Percentiles rank a stretch among this genome's conserved stretches.
Conservation (phyloP, 2,888 invertebrate species). For the Piscicola geometra region DNA sequence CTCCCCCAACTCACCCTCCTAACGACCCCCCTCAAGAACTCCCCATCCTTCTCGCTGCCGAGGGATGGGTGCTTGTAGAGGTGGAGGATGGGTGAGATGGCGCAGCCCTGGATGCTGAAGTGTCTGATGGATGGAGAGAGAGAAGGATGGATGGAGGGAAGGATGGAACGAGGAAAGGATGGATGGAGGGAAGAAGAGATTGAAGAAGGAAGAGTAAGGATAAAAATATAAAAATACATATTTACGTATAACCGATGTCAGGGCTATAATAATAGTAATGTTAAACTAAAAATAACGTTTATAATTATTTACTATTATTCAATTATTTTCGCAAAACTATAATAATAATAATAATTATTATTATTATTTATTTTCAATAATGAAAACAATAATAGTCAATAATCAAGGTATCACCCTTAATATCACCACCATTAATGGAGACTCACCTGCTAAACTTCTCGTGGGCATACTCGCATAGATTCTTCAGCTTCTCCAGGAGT, state of each 20-base stretch:
- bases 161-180: not conserved
- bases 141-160: not conserved
- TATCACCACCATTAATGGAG: no score
- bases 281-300: no score
- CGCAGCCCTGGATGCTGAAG: conserved; percentile 15
- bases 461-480: conserved; percentile 63
- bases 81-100: conserved; percentile 25
- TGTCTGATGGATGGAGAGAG: not conserved
- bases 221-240: no score
- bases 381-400: no score
- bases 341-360: no score
- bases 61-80: conserved; percentile 4
- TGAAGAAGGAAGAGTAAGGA: conserved; percentile 9
- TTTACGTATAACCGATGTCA: no score
- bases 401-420: no score
- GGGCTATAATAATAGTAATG: no score
- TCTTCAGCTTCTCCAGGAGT: conserved; percentile 64
- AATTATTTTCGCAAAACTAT: no score
- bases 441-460: conserved; percentile 54
- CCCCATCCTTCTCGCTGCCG: conserved; percentile 2
- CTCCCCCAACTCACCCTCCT: conserved; percentile 18
- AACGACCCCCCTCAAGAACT: conserved; percentile 11
- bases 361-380: no score
- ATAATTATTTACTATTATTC: no score
- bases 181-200: not conserved